phyloP scores from a whole-genome alignment of 2,113 vertebrate species.

The human (Homo sapiens) region GRCh38 chr15:27568501-27569000 shows the following conservation, averaged over 20 bases:
- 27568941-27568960: fast-evolving
- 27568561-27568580: background rate
- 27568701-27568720: background rate
- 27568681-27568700: background rate
- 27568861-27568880: background rate
- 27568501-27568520: too few relatives aligned
- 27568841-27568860: background rate
- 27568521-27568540: background rate
- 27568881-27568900: background rate
- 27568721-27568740: background rate
- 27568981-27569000: too few relatives aligned
- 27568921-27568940: background rate
- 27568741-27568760: background rate
- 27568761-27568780: background rate
- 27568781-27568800: background rate
- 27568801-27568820: background rate
- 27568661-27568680: background rate
- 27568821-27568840: background rate
- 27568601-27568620: background rate
- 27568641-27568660: background rate
- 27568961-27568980: background rate
- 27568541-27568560: background rate
- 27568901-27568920: background rate
- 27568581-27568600: background rate
- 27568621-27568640: background rate